Conservation (phyloP, 2,113 vertebrate genomes). For the Myrmophylax atrothorax region DNA sequence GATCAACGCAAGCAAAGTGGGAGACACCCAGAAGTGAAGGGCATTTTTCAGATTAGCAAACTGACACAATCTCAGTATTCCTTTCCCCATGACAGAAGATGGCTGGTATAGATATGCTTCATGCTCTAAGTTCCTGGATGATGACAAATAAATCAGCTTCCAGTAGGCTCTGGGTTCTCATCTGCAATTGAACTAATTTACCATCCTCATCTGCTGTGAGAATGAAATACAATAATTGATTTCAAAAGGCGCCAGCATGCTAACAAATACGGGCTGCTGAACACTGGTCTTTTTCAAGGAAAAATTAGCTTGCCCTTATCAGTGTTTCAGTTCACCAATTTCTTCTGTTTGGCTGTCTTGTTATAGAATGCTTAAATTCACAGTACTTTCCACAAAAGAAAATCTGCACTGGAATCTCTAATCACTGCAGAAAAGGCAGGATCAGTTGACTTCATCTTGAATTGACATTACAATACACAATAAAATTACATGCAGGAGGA, state of each 20-base stretch:
- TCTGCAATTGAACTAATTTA: conserved; percentile 42
- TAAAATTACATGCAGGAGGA: neutral
- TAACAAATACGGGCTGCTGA: neutral
- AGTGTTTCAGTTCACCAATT: neutral
- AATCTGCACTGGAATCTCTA: neutral
- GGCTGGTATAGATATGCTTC: neutral
- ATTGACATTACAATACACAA: neutral
- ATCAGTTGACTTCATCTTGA: neutral
- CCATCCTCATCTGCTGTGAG: conserved; percentile 9
- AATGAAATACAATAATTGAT: conserved; percentile 28
- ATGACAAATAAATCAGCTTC: conserved; percentile 26
- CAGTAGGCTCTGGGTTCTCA: conserved; percentile 2
- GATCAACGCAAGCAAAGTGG: neutral
- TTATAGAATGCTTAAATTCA: neutral
- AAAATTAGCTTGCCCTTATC: neutral
- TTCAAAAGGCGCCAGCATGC: neutral
- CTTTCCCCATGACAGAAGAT: neutral
- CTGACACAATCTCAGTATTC: neutral
- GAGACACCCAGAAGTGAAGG: neutral
- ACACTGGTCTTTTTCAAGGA: neutral
- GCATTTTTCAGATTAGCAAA: neutral
- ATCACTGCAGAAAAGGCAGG: neutral
- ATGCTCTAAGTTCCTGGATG: conserved; percentile 7
- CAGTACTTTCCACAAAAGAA: neutral
- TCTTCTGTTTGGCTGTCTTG: neutral